A percentile compares a stretch with the other conserved stretches of the same genome.
phyloP scores from a whole-genome alignment of 2,797 vertebrate species.

The Parotocinclus haroldoi region DNA sequence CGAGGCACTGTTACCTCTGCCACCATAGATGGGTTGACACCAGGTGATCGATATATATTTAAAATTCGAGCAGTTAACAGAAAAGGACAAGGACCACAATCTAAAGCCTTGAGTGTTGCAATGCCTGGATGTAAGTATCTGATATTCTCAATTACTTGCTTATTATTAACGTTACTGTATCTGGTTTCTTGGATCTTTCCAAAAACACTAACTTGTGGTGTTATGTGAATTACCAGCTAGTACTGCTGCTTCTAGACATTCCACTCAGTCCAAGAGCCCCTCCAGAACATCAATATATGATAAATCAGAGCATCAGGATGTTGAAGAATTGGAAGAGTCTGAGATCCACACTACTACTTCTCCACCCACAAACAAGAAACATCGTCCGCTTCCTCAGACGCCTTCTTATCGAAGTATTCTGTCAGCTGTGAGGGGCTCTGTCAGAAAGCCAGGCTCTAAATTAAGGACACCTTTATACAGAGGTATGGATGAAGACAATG shows the following conservation, averaged over 20 bases:
- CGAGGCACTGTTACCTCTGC: conserved; percentile 81
- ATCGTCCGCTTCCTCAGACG: conserved; percentile 70
- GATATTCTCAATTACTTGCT: neutral
- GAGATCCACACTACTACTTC: conserved; percentile 47
- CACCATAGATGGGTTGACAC: conserved; percentile 85
- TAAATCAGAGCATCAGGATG: conserved; percentile 61
- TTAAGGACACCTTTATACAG: conserved; percentile 48
- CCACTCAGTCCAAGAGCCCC: conserved; percentile 53
- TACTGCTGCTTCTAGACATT: conserved; percentile 57
- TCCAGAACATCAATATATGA: conserved; percentile 56
- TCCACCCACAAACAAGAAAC: conserved; percentile 50
- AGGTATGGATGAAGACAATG: conserved; percentile 51
- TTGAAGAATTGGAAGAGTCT: conserved; percentile 55
- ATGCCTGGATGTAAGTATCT: conserved; percentile 85
- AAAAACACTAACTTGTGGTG: neutral
- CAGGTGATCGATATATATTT: conserved; percentile 94
- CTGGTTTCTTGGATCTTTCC: neutral
- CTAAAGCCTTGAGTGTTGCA: conserved; percentile 86
- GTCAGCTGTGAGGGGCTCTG: conserved; percentile 68
- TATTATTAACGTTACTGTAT: neutral
- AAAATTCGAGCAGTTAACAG: conserved; percentile 94
- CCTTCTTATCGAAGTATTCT: conserved; percentile 74
- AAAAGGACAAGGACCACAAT: conserved; percentile 89
- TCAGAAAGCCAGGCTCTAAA: conserved; percentile 52
- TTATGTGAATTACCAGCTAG: conserved; percentile 64